Evolutionary conservation across 2,797 vertebrate genomes (phyloP).

Genomic region (Pyrrhura leucotis): DNA sequence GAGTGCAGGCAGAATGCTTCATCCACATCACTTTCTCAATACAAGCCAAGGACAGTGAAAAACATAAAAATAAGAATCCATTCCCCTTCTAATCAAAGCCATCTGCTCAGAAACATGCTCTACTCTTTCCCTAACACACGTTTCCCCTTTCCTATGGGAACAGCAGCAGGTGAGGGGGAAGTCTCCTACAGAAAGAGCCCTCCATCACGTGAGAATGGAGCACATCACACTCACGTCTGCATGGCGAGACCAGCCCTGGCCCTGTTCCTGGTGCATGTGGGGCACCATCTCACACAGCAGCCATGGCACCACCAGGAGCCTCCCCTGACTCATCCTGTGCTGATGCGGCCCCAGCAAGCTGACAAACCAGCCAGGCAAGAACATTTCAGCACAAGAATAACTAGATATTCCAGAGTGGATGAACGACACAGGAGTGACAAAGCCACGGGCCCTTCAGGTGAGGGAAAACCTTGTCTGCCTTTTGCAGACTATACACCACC

Average conservation of each 20-base stretch:
- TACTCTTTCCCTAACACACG: background rate
- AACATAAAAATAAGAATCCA: background rate
- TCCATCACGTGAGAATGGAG: background rate
- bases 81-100: slow-evolving; percentile 1
- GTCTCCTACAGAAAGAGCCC: background rate
- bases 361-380: slow-evolving; percentile 49
- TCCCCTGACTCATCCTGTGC: slow-evolving; percentile 35
- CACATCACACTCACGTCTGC: accelerated
- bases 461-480: background rate
- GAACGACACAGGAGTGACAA: background rate
- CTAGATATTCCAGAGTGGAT: background rate
- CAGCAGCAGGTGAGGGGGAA: slow-evolving; percentile 46
- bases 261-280: background rate
- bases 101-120: slow-evolving; percentile 3
- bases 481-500: accelerated
- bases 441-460: background rate
- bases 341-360: background rate
- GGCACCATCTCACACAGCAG: accelerated
- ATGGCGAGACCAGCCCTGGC: background rate
- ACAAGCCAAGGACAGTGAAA: background rate
- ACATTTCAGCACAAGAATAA: background rate
- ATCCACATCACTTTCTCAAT: background rate
- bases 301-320: background rate
- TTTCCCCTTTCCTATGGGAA: background rate
- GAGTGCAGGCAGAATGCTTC: background rate